phyloP scores from a whole-genome alignment of 2,888 invertebrate species.

The Lasiommata megera region DNA sequence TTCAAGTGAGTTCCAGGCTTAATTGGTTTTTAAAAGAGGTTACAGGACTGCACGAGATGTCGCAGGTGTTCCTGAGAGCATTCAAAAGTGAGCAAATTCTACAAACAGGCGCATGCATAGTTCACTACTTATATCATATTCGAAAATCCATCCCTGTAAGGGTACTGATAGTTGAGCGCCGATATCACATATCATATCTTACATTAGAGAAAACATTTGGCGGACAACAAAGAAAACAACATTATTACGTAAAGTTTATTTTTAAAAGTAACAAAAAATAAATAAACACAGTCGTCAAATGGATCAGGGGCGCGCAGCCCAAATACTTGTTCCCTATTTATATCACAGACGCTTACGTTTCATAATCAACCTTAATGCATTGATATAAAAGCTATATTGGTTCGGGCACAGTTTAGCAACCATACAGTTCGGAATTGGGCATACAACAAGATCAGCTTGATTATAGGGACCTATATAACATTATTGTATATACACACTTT shows the following conservation, averaged over 20 bases:
- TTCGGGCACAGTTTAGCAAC: conserved; percentile 23
- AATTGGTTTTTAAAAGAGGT: no score
- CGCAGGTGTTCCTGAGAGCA: no score
- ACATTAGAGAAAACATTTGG: not conserved
- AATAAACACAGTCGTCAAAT: conserved; percentile 37
- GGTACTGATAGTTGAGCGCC: no score
- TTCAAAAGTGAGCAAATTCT: no score
- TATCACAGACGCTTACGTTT: conserved; percentile 46
- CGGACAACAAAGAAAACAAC: conserved; percentile 31
- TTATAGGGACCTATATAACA: not conserved
- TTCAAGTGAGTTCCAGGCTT: no score
- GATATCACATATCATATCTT: no score
- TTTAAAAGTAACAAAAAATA: conserved; percentile 53
- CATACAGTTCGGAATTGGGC: not conserved
- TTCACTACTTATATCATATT: no score
- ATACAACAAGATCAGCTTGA: not conserved
- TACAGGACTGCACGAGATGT: no score
- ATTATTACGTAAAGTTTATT: conserved; percentile 42
- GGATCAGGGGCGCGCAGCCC: conserved; percentile 26
- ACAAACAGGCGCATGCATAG: no score
- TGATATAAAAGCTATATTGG: conserved; percentile 23
- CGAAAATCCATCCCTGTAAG: no score
- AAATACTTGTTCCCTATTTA: conserved; percentile 41
- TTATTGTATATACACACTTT: no score
- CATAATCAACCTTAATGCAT: conserved; percentile 23